Conservation (phyloP, 2,113 vertebrate genomes). For the Edolisoma coerulescens region DNA sequence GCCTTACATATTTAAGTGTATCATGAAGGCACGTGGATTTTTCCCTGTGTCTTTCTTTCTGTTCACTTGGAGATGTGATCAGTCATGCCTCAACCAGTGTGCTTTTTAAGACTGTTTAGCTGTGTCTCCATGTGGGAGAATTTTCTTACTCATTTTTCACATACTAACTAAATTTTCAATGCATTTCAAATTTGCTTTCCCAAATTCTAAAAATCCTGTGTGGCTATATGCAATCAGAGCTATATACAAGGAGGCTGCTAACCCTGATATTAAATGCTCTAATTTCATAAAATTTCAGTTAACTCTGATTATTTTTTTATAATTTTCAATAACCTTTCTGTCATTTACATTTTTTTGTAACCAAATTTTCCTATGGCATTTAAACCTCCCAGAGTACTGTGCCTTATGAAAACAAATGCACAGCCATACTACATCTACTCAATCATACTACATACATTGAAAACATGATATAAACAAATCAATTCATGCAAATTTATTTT, state of each 20-base stretch:
- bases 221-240: neutral
- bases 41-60: constrained; percentile 3
- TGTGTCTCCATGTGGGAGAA: neutral
- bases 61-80: neutral
- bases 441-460: neutral
- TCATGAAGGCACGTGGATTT: neutral
- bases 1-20: neutral
- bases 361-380: neutral
- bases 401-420: neutral
- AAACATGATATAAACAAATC: neutral
- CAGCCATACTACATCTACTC: neutral
- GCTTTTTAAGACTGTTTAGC: neutral
- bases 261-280: neutral
- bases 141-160: neutral
- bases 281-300: neutral
- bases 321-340: neutral
- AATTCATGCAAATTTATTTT: neutral
- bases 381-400: neutral
- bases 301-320: neutral
- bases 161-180: neutral
- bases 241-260: neutral
- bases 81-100: constrained; percentile 6
- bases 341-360: neutral
- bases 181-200: neutral
- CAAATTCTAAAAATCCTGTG: neutral